Percentiles rank a stretch among this genome's conserved stretches.
These are phyloP conservation scores for Synanthedon tipuliformis DNA, from an alignment of 2,888 invertebrate genomes.

Conservation along the genomic window DNA sequence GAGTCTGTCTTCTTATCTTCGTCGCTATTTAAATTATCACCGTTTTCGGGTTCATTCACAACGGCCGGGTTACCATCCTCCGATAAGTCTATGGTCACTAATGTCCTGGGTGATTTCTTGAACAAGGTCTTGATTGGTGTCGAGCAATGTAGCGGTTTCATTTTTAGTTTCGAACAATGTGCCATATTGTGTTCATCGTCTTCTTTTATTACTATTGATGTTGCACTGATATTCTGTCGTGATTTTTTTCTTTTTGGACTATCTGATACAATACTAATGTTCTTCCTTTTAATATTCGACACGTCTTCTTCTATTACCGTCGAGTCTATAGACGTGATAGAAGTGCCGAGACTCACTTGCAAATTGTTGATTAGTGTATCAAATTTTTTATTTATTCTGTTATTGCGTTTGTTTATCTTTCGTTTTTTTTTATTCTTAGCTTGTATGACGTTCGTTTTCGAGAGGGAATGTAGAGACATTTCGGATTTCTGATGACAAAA, in stretches of 20 bases:
- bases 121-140: constrained; percentile 24
- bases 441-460: neutral
- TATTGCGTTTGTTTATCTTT: neutral
- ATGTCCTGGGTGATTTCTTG: constrained; percentile 17
- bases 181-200: constrained; percentile 18
- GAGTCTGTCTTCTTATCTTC: too few relatives aligned
- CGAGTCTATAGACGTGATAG: too few relatives aligned
- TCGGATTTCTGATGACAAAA: neutral
- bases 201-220: constrained; percentile 21
- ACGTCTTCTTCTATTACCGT: neutral
- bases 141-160: constrained; percentile 25
- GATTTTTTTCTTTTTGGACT: neutral
- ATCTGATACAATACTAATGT: neutral
- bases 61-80: constrained; percentile 15
- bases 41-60: constrained; percentile 30
- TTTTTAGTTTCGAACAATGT: constrained; percentile 11
- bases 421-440: neutral
- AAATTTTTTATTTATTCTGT: neutral
- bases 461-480: neutral
- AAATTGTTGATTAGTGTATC: neutral
- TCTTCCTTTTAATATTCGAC: neutral
- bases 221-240: neutral
- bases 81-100: constrained; percentile 51
- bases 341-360: neutral
- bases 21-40: too few relatives aligned